Conservation (phyloP, 2,113 vertebrate genomes). For the Nettapus auritus region DNA sequence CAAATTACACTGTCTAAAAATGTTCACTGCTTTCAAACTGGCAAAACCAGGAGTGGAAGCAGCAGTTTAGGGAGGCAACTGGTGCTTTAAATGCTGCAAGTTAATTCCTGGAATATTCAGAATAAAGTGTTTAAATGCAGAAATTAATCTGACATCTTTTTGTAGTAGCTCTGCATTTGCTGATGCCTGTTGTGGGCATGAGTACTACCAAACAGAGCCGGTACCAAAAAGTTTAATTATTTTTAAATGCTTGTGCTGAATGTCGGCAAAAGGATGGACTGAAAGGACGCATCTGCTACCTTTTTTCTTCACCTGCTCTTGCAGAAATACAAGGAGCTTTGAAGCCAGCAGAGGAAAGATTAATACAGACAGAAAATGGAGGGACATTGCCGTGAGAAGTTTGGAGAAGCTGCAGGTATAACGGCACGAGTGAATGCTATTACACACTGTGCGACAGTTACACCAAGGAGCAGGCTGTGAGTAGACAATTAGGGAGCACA, state of each 20-base stretch:
- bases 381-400: neutral
- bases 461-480: neutral
- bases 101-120: neutral
- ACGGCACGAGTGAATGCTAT: fast-evolving
- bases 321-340: neutral
- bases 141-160: neutral
- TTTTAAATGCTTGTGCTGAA: neutral
- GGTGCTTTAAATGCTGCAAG: neutral
- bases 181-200: neutral
- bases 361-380: neutral
- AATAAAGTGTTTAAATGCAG: neutral
- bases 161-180: neutral
- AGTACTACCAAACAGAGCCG: fast-evolving
- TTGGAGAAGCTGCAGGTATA: neutral
- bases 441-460: neutral
- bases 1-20: constrained; percentile 9
- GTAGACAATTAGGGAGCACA: neutral
- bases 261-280: neutral
- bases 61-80: neutral
- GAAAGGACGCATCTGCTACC: neutral
- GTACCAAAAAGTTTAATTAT: neutral
- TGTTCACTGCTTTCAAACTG: neutral
- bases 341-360: neutral
- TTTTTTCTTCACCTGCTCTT: neutral
- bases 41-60: neutral